Conservation (phyloP, 2,797 vertebrate species). For the Pampus argenteus region DNA sequence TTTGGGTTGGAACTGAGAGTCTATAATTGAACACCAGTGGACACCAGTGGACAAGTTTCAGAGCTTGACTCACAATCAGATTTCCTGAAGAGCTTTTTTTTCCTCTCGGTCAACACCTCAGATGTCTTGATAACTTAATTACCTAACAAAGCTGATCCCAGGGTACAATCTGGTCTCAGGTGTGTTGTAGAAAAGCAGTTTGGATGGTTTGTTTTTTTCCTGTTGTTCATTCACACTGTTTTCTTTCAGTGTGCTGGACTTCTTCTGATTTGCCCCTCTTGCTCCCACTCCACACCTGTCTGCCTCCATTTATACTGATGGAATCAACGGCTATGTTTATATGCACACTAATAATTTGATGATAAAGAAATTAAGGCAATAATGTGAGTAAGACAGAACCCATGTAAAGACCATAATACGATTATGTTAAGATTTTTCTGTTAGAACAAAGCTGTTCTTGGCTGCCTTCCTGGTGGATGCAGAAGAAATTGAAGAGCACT, state of each 20-base stretch:
- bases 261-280: constrained; percentile 3
- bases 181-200: constrained; percentile 3
- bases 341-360: too few relatives aligned
- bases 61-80: not conserved
- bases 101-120: not conserved
- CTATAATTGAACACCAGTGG: not conserved
- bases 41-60: not conserved
- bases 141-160: constrained; percentile 5
- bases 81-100: not conserved
- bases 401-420: too few relatives aligned
- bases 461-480: too few relatives aligned
- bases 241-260: not conserved
- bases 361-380: too few relatives aligned
- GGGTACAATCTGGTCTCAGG: not conserved
- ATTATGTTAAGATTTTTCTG: too few relatives aligned
- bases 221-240: not conserved
- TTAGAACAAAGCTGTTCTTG: too few relatives aligned
- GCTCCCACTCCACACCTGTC: not conserved
- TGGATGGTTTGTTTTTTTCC: not conserved
- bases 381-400: too few relatives aligned
- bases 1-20: not conserved
- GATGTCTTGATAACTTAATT: constrained; percentile 2
- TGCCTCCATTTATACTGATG: constrained; percentile 19
- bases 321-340: not conserved
- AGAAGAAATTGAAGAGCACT: too few relatives aligned